Evolutionary conservation across 2,797 vertebrate genomes (phyloP), one percentile per base, ranked within the genome.

Genomic region (Semotilus atromaculatus): DNA sequence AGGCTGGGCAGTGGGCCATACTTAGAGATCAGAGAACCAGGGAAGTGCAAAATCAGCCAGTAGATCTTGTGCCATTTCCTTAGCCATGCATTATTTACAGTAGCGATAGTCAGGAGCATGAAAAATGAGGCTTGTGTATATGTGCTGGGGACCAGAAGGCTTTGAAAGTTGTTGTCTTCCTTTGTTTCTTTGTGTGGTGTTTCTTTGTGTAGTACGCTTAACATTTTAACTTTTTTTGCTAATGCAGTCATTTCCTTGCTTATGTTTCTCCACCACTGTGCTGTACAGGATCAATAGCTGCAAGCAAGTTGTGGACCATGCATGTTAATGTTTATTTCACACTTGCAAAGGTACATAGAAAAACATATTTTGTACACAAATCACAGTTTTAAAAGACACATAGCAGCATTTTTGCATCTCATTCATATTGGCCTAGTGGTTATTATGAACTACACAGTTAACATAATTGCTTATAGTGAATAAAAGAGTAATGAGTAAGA

Each of bases 321-420:
- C 95, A 93, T 92, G 92, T 91, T 94, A 94, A 94, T 91, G 83
- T 96, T 96, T 96, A 96, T 96, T 96, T 89, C 92, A 93, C 89
- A 92, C 95, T 95, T 96, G 95, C 95, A 93, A 90, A 89, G 92
- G 89, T 94, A 94, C 93, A 81, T 80, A 80, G 58, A 90, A 90
- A 92, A 91, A 85, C 88, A 93, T 89, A 82, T 90, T 81, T 82
- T 8, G 60, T 34, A 86, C 83, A 83, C 87, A 80, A 81, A 88
- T 84, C 89, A 86, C 85, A 87, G 88, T 90, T 90, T 91, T 89
- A 90, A 70, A 89, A 88, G 90, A 91, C 90, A 89, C 87, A 86
- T 75, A 90, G 88, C 87, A 90, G 88, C 80, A 90, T 80, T 90
- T 89, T 79, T 82, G 88, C 81, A 84, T 74, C 71, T 87, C 73